Percentiles rank a stretch among this genome's conserved stretches.
Evolutionary conservation across 2,113 vertebrate genomes (phyloP).

Genomic region (Felis chaus): DNA sequence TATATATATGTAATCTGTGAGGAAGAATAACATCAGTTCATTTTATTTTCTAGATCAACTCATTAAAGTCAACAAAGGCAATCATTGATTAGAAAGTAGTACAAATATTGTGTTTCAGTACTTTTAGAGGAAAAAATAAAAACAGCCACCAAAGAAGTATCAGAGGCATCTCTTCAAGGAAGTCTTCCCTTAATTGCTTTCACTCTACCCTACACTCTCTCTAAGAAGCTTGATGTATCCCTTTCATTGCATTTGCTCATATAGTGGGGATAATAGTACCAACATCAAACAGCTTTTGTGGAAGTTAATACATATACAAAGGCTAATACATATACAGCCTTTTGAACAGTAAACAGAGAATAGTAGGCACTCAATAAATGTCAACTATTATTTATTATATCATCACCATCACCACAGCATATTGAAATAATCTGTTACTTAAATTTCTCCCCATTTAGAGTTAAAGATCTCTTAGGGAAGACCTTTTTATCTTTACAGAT

Average conservation of each 20-base stretch:
- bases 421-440: not conserved
- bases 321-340: not conserved
- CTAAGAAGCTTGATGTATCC: not conserved
- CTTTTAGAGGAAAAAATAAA: not conserved
- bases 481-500: not conserved
- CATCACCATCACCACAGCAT: not conserved
- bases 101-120: not conserved
- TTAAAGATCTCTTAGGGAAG: not conserved
- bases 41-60: conserved; percentile 15
- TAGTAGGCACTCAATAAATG: not conserved
- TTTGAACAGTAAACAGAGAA: not conserved
- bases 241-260: not conserved
- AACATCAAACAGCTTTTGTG: not conserved
- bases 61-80: not conserved
- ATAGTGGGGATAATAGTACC: not conserved
- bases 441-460: not conserved
- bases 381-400: not conserved
- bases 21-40: not conserved
- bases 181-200: not conserved
- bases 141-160: not conserved
- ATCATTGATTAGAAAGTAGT: not conserved
- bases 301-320: not conserved
- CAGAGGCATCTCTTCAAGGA: not conserved
- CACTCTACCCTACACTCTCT: not conserved
- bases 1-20: not conserved